Base-by-base conservation (phyloP, 2,888 invertebrate genomes). In the Latrodectus hesperus region DNA sequence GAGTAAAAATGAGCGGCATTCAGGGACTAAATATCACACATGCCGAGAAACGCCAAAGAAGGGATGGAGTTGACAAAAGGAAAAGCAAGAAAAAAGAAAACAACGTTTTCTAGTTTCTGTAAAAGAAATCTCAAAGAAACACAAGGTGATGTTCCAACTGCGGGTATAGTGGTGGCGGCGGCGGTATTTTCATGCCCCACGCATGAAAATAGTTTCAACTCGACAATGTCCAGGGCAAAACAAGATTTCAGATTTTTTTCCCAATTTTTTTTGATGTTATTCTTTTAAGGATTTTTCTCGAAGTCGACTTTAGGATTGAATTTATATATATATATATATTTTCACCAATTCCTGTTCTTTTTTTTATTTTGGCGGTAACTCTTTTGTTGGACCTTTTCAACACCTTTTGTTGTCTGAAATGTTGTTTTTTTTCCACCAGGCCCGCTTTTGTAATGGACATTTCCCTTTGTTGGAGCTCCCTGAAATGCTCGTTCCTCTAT, bases 1-100 rank as follows among this genome's bases (percentile, higher is more conserved):
- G 80, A 77, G 81, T 60, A 81, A 67, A 86, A 86, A 81, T 81
- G 85, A 81, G 80, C 72, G 71, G 67, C 81, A 72, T 84, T 77
- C 55, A 64, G 65, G 53, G 65, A 77, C 77, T 81, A 86, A 86
- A 86, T 81, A 86, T 77, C 76, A 49, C 76, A 52, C 70, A 68
- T 74, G 73, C 67, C 38, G 67, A n/a, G 70, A 82, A 74, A 76
- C 77, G 65, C 77, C 52, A 75, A 76, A 71, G 72, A 51, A 76
- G 51, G 60, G 60, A 60, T 60, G 60, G n/a, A 60, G 60, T 60
- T n/a, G n/a, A 71, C 65, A 76, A 60, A 64, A 3, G 38, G 38
- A 38, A n/a, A 73, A n/a, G 52, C 10, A 22, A 71, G 51, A 22
- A 53, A 14, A 52, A 17, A 52, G 49, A 17, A 60, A 22, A 38